These are phyloP conservation scores for Callospermophilus lateralis DNA, from an alignment of 2,113 vertebrate genomes.

Conservation along the genomic window DNA sequence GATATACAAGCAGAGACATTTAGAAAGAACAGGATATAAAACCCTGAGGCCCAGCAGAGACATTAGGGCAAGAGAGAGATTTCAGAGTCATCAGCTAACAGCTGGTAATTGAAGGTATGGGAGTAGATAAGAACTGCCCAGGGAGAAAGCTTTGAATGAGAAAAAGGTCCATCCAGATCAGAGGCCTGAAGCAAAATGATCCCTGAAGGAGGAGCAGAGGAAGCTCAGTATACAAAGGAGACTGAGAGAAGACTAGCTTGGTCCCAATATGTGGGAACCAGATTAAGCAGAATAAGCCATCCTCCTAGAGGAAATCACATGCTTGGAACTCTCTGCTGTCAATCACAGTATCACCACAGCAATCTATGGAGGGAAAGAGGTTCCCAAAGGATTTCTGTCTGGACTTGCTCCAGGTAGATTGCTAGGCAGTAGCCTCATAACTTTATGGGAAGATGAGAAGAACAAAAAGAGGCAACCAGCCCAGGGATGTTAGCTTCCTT, in stretches of 20 bases:
- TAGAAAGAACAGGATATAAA: constrained; percentile 33
- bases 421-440: constrained; percentile 6
- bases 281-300: constrained; percentile 27
- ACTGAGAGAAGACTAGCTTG: neutral
- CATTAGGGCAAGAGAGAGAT: neutral
- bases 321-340: constrained; percentile 6
- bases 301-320: neutral
- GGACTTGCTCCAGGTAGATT: constrained; percentile 30
- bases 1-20: neutral
- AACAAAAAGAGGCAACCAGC: constrained; percentile 17
- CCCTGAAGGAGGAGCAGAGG: constrained; percentile 1
- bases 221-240: constrained; percentile 6
- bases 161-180: constrained; percentile 19
- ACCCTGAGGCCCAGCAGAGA: neutral
- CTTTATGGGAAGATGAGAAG: constrained; percentile 1
- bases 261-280: neutral
- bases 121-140: neutral
- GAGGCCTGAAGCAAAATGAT: neutral
- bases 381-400: neutral
- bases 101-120: neutral
- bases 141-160: neutral
- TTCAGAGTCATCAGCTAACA: neutral
- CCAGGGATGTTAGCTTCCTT: neutral
- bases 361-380: neutral
- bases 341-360: neutral